Base-by-base conservation (phyloP, 2,888 invertebrate genomes). In the Notodonta ziczac region DNA sequence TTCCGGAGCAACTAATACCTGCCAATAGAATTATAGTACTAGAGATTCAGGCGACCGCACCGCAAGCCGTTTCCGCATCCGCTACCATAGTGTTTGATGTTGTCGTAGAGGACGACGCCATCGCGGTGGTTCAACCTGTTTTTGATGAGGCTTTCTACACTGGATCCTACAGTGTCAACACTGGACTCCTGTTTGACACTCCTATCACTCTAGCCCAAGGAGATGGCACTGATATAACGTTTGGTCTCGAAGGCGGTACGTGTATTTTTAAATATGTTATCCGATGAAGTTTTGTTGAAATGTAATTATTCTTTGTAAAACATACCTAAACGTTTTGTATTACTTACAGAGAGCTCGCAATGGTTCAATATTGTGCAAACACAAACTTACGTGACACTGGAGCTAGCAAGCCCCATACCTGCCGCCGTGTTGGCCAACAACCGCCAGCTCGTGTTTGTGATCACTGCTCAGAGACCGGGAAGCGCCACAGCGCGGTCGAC, bases 211-310 rank as follows among this genome's bases (percentile, higher is more conserved):
- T 79, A 7, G 40, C 67, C 0, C 44, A 68, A 60, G 78, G 79
- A 4, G 74, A 70, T 60, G 75, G 76, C 44, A 63, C 64, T 4
- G 65, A 14, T n/a, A 76, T 79, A 8, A 39, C 61, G 32, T 77
- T 78, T 56, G 24, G 39, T n/a, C 62, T 81, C 0, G 73, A 76
- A 62, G 80, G 78, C 69, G 78, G 80, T 79, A 60, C 14, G 68
- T 60, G 39, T 57, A 6, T 16, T 32, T 57, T 6, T n/a, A 32
- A 39, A 24, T 2, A 2, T n/a, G n/a, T 48, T 48, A 48, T n/a
- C 48, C 4, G 10, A 4, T 42, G 8, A 10, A 42, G 8, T 42
- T 4, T 12, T 2, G 9, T 42, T 42, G 10, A 3, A 42, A 4
- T 42, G 42, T 42, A n/a, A n/a, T n/a, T n/a, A 10, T 9, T 10